Percentiles rank a stretch among this genome's conserved stretches.
Conservation (phyloP, 2,888 invertebrate species). For the Torymus auratus region DNA sequence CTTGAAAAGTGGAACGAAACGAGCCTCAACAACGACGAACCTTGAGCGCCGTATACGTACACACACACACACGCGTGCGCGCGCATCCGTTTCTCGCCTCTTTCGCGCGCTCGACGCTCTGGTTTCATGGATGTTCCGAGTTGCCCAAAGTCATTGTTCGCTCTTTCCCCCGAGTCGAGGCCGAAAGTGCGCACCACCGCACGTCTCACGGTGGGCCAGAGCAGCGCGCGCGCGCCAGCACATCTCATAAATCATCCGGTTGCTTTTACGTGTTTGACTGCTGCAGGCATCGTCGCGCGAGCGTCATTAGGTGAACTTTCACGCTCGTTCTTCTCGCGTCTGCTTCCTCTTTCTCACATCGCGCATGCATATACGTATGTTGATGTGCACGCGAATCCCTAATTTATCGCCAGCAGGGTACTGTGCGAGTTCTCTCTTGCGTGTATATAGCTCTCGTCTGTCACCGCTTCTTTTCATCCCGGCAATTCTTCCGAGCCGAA, state of each 20-base stretch:
- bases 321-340: slow-evolving; percentile 59
- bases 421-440: slow-evolving; percentile 2
- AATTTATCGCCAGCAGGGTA: slow-evolving; percentile 63
- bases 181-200: slow-evolving; percentile 30
- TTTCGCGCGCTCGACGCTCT: slow-evolving; percentile 27
- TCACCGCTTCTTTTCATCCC: neutral
- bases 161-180: neutral
- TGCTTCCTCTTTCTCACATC: slow-evolving; percentile 7
- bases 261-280: slow-evolving; percentile 73
- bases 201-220: slow-evolving; percentile 64
- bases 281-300: slow-evolving; percentile 33
- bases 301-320: slow-evolving; percentile 71
- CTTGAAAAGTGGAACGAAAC: slow-evolving; percentile 30
- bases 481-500: slow-evolving; percentile 2
- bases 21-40: slow-evolving; percentile 3
- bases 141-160: slow-evolving; percentile 46
- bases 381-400: slow-evolving; percentile 56
- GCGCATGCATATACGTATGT: too few species aligned
- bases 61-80: neutral
- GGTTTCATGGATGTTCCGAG: slow-evolving; percentile 44
- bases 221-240: slow-evolving; percentile 60
- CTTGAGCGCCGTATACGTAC: slow-evolving; percentile 16
- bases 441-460: neutral
- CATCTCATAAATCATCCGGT: slow-evolving; percentile 70
- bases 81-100: slow-evolving; percentile 29